Evolutionary conservation across 2,797 vertebrate genomes (phyloP).

Genomic region (Graptemys geographica): DNA sequence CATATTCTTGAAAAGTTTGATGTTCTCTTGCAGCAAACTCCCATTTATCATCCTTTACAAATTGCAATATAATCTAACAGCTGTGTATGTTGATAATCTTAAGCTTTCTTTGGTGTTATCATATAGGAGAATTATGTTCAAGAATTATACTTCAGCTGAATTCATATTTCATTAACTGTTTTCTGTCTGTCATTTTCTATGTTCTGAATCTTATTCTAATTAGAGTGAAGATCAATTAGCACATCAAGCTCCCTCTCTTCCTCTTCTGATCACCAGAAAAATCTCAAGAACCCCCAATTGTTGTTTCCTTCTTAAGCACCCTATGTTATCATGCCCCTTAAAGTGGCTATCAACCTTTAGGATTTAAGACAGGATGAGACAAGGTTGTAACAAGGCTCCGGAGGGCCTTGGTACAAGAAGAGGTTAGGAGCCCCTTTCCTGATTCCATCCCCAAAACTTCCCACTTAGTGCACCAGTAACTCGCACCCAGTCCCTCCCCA

Average conservation of each 20-base stretch:
- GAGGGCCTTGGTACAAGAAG: background rate
- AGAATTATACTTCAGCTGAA: background rate
- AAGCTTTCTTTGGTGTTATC: background rate
- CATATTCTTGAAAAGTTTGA: background rate
- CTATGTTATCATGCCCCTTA: background rate
- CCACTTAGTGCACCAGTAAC: background rate
- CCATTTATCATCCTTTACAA: background rate
- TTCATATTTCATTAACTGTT: background rate
- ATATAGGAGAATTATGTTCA: background rate
- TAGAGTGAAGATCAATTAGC: background rate
- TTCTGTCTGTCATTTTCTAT: background rate
- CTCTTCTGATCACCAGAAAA: background rate
- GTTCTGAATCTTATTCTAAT: background rate
- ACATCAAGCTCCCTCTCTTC: background rate
- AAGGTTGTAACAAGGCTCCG: background rate
- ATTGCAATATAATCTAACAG: background rate
- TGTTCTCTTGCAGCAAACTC: background rate
- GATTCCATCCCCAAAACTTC: background rate
- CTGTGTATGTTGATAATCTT: background rate
- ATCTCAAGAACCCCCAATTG: background rate
- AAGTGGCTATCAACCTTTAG: background rate
- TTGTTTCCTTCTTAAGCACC: background rate
- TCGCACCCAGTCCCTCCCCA: background rate
- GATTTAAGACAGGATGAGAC: background rate
- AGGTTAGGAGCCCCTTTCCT: background rate